Base-by-base conservation (phyloP, 1,140 invertebrate species). In the Atopsyche davidsoni region DNA sequence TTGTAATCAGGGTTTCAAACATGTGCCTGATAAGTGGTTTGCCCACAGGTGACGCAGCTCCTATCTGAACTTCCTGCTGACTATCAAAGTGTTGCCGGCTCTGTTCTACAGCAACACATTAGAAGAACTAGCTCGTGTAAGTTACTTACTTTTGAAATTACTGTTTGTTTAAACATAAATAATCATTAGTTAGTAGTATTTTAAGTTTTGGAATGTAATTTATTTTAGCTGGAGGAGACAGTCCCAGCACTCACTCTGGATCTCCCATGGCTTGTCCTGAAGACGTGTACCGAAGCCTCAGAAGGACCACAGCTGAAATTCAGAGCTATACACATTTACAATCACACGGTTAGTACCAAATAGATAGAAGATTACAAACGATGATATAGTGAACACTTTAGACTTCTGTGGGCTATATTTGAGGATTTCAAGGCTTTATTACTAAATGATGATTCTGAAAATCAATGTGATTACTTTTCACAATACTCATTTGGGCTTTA, bases 251-350 rank as follows among this genome's bases (percentile, higher is more conserved):
- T 11, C 13, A 35, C 2, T 49, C 23, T 35, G 46, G 47, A 19
- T 59, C 62, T 3, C 64, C 62, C 40, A 55, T 62, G 2, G 57
- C 62, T 0, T 60, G 86, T 64, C 82, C 87, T 13, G 89, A 94
- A 65, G 92, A 96, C 65, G 84, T 95, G 34, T 85, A 86, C 62
- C 85, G 85, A 64, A 91, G 88, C 48, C 80, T 96, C 43, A 78
- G 88, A 48, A 85, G 87, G 63, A 96, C 92, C 31, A 92, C 92
- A 2, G 89, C 89, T 14, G 92, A 96, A 74, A 96, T 97, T 66
- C 87, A 92, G 61, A 91, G 87, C 70, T 90, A 90, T 59, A 86
- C 82, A 61, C 86, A 84, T 51, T 35, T 53, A 21, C 55, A 57
- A 32, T 57, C 55, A 22, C 46, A 49, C 19, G 55, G 55, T 56